These are phyloP conservation scores for Epizoanthus illoricatus DNA, from an alignment of 92 coral and sea anemone genomes.

Conservation along the genomic window DNA sequence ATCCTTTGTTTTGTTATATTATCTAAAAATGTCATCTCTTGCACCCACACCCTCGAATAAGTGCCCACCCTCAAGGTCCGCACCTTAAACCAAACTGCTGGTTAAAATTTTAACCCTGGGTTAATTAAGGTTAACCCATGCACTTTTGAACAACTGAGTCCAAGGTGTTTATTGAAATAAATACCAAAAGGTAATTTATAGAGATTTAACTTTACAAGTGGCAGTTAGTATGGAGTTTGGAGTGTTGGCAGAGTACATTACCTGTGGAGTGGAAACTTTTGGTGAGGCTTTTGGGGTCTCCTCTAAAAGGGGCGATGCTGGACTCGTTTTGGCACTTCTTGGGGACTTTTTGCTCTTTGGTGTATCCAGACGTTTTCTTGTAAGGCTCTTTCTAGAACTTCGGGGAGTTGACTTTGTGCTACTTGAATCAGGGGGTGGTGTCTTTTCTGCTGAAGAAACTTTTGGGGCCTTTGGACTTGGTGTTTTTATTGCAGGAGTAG, in stretches of 20 bases:
- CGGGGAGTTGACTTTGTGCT: background rate
- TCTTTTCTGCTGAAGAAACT: background rate
- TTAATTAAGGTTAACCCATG: no score
- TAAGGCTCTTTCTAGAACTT: constrained; percentile 7
- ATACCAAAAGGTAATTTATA: background rate
- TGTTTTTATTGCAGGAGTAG: background rate
- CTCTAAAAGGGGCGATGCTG: background rate
- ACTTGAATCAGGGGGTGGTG: constrained; percentile 30
- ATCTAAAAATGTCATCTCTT: no score
- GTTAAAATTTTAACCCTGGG: no score
- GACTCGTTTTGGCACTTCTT: background rate
- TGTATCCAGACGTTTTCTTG: background rate
- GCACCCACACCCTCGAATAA: no score
- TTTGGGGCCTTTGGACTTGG: constrained; percentile 7
- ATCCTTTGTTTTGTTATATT: no score
- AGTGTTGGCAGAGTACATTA: background rate
- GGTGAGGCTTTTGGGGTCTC: background rate
- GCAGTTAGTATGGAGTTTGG: background rate
- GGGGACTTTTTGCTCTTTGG: background rate
- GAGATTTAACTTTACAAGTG: no score
- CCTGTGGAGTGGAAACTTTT: background rate
- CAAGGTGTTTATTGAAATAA: background rate
- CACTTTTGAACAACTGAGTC: no score
- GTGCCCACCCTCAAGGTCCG: no score
- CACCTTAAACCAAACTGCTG: no score